These are phyloP conservation scores for Typhlomys cinereus DNA, from an alignment of 2,113 vertebrate species.

Conservation along the genomic window DNA sequence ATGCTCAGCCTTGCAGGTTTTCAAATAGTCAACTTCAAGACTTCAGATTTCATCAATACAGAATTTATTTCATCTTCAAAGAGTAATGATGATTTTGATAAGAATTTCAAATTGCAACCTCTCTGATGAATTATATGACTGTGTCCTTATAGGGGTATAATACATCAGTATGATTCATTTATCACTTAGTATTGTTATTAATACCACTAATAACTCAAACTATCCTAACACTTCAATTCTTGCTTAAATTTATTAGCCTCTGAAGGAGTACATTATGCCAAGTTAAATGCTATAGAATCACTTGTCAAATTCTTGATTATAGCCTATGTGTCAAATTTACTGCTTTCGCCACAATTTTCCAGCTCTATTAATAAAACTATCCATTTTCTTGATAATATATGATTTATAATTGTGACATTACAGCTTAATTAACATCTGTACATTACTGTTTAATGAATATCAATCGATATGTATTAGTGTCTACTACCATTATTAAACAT, in stretches of 20 bases:
- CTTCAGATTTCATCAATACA: background rate
- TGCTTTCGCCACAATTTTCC: background rate
- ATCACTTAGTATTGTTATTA: background rate
- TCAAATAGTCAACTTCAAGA: background rate
- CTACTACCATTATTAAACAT: background rate
- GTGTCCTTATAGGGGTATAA: background rate
- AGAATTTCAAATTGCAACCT: background rate
- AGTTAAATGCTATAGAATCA: background rate
- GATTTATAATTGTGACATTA: background rate
- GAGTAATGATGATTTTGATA: background rate
- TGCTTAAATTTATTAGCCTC: background rate
- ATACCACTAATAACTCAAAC: background rate
- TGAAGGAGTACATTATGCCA: background rate
- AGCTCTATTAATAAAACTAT: background rate
- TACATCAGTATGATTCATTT: background rate
- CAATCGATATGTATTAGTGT: background rate
- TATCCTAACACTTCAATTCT: background rate
- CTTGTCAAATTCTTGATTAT: background rate
- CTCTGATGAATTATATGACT: background rate
- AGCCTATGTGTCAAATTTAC: background rate
- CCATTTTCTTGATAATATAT: background rate
- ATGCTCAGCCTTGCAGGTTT: background rate
- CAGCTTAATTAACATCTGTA: constrained; percentile 38
- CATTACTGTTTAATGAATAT: constrained; percentile 26
- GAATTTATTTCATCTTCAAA: background rate